Conservation (phyloP, 2,888 invertebrate species). For the Synanthedon myopaeformis region DNA sequence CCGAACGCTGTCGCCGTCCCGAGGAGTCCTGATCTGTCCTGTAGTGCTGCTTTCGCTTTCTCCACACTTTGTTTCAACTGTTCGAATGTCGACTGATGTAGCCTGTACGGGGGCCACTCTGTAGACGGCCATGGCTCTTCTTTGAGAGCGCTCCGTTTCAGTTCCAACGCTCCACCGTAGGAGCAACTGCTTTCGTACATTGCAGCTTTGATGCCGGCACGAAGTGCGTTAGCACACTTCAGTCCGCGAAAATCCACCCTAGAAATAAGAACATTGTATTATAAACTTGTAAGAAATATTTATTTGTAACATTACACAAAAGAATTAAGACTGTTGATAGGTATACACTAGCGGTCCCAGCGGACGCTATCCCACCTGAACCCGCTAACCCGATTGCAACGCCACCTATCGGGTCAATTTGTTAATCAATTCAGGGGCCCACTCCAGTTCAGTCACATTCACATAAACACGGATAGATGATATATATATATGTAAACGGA, state of each 20-base stretch:
- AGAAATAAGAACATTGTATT: slow-evolving; percentile 2
- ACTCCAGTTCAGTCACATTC: too few relatives aligned
- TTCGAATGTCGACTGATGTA: slow-evolving; percentile 89
- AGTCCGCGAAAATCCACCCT: slow-evolving; percentile 55
- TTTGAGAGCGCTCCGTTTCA: slow-evolving; percentile 75
- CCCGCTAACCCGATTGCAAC: too few relatives aligned
- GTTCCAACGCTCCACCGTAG: slow-evolving; percentile 85
- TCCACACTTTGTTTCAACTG: slow-evolving; percentile 91
- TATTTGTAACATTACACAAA: too few relatives aligned
- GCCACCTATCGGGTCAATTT: too few relatives aligned
- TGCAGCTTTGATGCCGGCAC: slow-evolving; percentile 57
- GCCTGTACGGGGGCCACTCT: slow-evolving; percentile 83
- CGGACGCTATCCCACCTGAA: too few relatives aligned
- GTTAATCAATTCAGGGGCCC: too few relatives aligned
- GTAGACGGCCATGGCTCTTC: slow-evolving; percentile 72
- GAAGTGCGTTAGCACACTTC: slow-evolving; percentile 52
- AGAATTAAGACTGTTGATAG: too few relatives aligned
- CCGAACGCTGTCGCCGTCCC: slow-evolving; percentile 81
- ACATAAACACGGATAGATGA: too few relatives aligned
- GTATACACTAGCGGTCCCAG: too few relatives aligned
- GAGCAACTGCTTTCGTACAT: slow-evolving; percentile 97
- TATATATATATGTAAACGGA: too few relatives aligned
- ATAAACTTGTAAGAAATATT: too few relatives aligned
- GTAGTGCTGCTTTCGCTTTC: slow-evolving; percentile 88
- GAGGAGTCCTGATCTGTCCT: slow-evolving; percentile 77